Conservation (phyloP, 1,140 invertebrate genomes). For the Drosophila neocordata region DNA sequence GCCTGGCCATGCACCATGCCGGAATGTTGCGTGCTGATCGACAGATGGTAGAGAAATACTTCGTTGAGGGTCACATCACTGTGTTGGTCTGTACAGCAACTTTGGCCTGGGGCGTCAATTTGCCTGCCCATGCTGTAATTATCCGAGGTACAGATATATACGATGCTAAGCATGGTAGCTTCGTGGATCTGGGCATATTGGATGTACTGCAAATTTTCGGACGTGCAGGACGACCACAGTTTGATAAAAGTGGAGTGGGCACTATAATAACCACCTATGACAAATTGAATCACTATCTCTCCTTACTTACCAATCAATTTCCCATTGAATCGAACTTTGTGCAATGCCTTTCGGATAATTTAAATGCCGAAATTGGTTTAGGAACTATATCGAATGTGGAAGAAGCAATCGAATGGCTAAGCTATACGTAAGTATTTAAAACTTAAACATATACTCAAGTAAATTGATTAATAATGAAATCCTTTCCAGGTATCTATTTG, state of each 20-base stretch:
- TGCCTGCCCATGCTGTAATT: slow-evolving; percentile 98
- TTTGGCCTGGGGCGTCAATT: slow-evolving; percentile 99
- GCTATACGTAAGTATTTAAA: slow-evolving; percentile 88
- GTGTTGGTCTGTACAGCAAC: slow-evolving; percentile 99
- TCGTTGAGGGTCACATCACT: slow-evolving; percentile 94
- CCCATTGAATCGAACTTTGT: slow-evolving; percentile 99
- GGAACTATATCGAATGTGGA: slow-evolving; percentile 97
- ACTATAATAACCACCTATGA: slow-evolving; percentile 97
- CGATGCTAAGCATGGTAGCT: slow-evolving; percentile 96
- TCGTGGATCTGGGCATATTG: slow-evolving; percentile 97
- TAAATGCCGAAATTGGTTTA: slow-evolving; percentile 98
- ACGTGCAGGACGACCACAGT: slow-evolving; percentile 97
- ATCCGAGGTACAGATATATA: slow-evolving; percentile 98
- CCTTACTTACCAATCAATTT: slow-evolving; percentile 96
- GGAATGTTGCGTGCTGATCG: slow-evolving; percentile 86
- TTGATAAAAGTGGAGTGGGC: slow-evolving; percentile 95
- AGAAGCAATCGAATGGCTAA: slow-evolving; percentile 98
- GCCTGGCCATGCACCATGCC: slow-evolving; percentile 98
- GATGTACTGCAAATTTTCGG: slow-evolving; percentile 99
- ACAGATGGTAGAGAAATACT: slow-evolving; percentile 94
- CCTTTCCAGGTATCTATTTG: slow-evolving; percentile 90
- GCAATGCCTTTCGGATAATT: slow-evolving; percentile 95
- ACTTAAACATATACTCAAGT: rapidly evolving
- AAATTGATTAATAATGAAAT: neutral
- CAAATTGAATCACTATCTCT: slow-evolving; percentile 97